These are phyloP conservation scores for Mesorhabditis spiculigera DNA, from an alignment of 2,888 invertebrate species.

Conservation along the genomic window DNA sequence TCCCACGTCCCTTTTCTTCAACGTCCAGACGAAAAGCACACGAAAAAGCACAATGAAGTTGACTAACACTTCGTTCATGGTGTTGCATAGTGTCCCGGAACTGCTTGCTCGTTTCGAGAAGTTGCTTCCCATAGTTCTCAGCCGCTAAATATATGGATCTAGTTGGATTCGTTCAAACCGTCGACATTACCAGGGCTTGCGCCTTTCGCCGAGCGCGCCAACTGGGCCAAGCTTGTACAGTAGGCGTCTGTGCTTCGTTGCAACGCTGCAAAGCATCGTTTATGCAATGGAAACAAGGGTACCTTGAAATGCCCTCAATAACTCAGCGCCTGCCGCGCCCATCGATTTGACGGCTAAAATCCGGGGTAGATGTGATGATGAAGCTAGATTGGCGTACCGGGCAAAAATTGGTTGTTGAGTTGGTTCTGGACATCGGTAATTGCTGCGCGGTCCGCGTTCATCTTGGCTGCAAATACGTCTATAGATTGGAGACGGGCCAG, in stretches of 20 bases:
- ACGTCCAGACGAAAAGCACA: no score
- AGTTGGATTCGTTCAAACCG: background rate
- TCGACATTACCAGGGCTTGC: background rate
- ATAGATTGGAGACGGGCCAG: no score
- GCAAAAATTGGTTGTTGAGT: constrained; percentile 26
- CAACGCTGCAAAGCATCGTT: background rate
- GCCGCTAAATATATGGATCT: background rate
- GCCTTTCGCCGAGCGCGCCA: background rate
- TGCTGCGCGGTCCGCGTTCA: background rate
- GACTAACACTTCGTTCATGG: background rate
- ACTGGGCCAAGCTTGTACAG: background rate
- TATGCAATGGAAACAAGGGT: background rate
- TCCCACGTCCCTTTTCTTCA: background rate
- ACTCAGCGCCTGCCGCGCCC: background rate
- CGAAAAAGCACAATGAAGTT: no score
- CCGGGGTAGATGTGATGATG: background rate
- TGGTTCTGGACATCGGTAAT: constrained; percentile 23
- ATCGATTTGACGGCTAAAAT: background rate
- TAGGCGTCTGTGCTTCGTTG: background rate
- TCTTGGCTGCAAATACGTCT: no score
- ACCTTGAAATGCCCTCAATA: constrained; percentile 1
- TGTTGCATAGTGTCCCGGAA: constrained; percentile 1
- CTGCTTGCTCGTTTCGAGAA: constrained; percentile 1
- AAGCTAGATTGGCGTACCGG: constrained; percentile 20
- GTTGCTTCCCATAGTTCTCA: background rate